Percentiles rank a stretch among this genome's conserved stretches.
phyloP scores from a whole-genome alignment of 2,888 invertebrate genomes.

The Melanotus villosus region DNA sequence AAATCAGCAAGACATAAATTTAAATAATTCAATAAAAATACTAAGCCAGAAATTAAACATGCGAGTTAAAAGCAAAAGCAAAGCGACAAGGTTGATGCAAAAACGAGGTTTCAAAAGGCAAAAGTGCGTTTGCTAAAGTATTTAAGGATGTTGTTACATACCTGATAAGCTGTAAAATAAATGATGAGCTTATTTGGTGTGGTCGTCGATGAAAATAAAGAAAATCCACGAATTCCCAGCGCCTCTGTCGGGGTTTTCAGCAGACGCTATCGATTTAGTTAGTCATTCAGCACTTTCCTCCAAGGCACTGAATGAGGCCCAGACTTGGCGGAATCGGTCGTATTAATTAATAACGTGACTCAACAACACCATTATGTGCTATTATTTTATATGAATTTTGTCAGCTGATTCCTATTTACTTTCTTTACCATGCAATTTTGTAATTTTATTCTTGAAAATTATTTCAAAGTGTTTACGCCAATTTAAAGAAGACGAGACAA shows the following conservation, averaged over 20 bases:
- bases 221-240: slow-evolving; percentile 39
- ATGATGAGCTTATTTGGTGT: slow-evolving; percentile 45
- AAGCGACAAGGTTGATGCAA: too few relatives aligned
- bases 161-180: slow-evolving; percentile 42
- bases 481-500: too few relatives aligned
- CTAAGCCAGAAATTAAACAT: too few relatives aligned
- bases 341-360: slow-evolving; percentile 38
- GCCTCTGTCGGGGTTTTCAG: slow-evolving; percentile 42
- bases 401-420: background rate
- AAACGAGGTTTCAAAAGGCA: background rate
- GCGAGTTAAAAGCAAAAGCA: too few relatives aligned
- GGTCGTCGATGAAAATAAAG: slow-evolving; percentile 46
- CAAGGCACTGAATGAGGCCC: slow-evolving; percentile 41
- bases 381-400: background rate
- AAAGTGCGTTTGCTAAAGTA: background rate
- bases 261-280: slow-evolving; percentile 44
- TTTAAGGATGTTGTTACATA: slow-evolving; percentile 24
- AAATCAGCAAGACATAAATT: too few relatives aligned
- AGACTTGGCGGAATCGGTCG: slow-evolving; percentile 42
- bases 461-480: too few relatives aligned
- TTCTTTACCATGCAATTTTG: too few relatives aligned
- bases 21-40: too few relatives aligned
- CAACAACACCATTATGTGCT: slow-evolving; percentile 10
- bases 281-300: slow-evolving; percentile 43
- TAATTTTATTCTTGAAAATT: too few relatives aligned